Base-by-base conservation (phyloP, 2,888 invertebrate genomes). In the Ornithoptera priamus region DNA sequence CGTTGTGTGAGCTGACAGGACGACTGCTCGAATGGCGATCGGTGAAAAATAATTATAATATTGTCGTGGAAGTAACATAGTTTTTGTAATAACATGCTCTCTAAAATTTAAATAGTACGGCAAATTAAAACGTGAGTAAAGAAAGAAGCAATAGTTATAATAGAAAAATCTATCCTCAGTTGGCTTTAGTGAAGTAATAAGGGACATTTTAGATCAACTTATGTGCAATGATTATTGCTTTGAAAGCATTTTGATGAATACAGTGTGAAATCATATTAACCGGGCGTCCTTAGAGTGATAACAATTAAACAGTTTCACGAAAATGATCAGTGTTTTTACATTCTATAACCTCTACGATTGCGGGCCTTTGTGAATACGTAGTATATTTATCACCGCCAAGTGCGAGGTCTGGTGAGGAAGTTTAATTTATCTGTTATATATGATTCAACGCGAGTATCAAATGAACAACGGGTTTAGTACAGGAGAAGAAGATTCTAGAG, bases 391-490 rank as follows among this genome's bases (percentile, higher is more conserved):
- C 76, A 77, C 84, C 84, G 84, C 84, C 80, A 77, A 76, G 88
- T 82, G 86, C 85, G 85, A 82, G 76, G 79, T 86, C 83, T 89
- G 78, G 76, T 77, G 78, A 76, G 79, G 75, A 76, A 83, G 87
- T 85, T 80, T 75, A 80, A 80, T 81, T 83, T 81, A 87, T 87
- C 88, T 86, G 79, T 88, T 84, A 90, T 92, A 89, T 91, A 92
- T 93, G 92, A 93, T 93, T 92, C 93, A 92, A 90, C 90, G 92
- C 83, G 92, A 92, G 89, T 89, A 90, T 87, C 93, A 93, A 86
- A 93, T 91, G 88, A 96, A 96, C 95, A 97, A 97, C 95, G 97
- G 97, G 84, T 97, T 97, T 89, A 97, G 97, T 90, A 96, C 97
- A 81, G 97, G 97, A 78, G 97, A 97, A 91, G 97, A 97, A 91